Base-by-base conservation (phyloP, 2,113 vertebrate species). In the Spheniscus mendiculus region DNA sequence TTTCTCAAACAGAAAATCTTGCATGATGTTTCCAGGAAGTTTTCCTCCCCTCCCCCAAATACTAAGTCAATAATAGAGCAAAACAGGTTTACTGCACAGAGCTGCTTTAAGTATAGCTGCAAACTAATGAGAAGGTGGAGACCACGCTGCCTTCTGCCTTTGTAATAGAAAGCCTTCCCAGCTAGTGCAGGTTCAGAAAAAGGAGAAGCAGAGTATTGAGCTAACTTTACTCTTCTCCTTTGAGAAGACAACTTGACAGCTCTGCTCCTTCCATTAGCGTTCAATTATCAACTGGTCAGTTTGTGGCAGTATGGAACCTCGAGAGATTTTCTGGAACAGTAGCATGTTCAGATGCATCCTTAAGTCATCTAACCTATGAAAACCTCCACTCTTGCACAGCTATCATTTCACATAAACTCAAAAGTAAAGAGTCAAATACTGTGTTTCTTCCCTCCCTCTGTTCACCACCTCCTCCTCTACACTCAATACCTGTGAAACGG, bases 1-100 rank as follows among this genome's bases (percentile, higher is more conserved):
- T 89, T 88, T 96, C 96, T 96, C 94, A 78, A 87, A 97, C 34
- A 96, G 97, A 97, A 95, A 93, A 95, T 92, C 94, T 92, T 97
- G 97, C 97, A 93, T 87, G 87, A 94, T 93, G 61, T 94, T 97
- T 98, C 96, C 94, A 84, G 83, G 89, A 73, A 59, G 38, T 66
- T 71, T 90, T 89, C 90, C 58, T 89, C 56, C 71, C 56, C 63
- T 86, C 47, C 66, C 59, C 72, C 61, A 90, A 45, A 93, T 73
- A 73, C 61, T 80, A 66, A 83, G 86, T 74, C 97, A 96, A 49
- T 42, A 96, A 52, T n/a, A 80, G 61, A 84, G 83, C 6, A 18
- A 95, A 90, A 56, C 34, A 93, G 62, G 69, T 83, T 91, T 89
- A 62, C 26, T 90, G 84, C 87, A 94, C 52, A 65, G 61, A 89